phyloP scores from a whole-genome alignment of 2,888 invertebrate genomes.

The Galerucella calmariensis region DNA sequence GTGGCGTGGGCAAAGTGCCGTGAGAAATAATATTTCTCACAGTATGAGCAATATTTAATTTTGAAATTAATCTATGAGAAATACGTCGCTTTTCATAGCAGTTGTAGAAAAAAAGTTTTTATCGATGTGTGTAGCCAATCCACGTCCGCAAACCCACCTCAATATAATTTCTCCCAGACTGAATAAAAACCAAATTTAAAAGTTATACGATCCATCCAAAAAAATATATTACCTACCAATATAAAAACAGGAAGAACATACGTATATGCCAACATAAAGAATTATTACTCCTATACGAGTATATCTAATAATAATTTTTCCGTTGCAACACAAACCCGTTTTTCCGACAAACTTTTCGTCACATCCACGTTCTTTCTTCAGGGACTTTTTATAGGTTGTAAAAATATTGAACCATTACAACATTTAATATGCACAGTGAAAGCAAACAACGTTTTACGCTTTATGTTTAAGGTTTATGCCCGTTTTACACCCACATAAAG shows the following conservation, averaged over 20 bases:
- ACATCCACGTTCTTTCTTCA: constrained; percentile 47
- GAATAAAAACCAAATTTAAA: neutral
- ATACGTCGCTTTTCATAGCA: no score
- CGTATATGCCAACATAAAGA: neutral
- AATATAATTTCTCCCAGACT: no score
- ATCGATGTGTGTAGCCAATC: no score
- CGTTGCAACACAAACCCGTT: constrained; percentile 1
- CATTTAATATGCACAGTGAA: constrained; percentile 58
- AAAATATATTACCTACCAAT: neutral
- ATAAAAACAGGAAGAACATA: constrained; percentile 5
- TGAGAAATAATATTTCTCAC: no score
- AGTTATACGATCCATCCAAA: constrained; percentile 1
- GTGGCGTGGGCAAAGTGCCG: no score
- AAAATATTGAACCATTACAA: constrained; percentile 57
- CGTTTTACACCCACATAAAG: constrained; percentile 57
- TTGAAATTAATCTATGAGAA: no score
- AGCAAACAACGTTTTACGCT: constrained; percentile 46
- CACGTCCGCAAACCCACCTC: no score
- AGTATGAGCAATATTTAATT: no score
- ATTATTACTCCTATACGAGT: neutral
- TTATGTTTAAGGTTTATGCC: constrained; percentile 54
- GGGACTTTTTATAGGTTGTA: constrained; percentile 56
- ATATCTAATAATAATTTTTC: constrained; percentile 11
- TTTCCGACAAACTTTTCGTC: constrained; percentile 47
- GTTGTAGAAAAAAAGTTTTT: no score